Percentiles rank a stretch among this genome's conserved stretches.
These are phyloP conservation scores for Myripristis murdjan DNA, from an alignment of 2,797 vertebrate species.

Conservation along the genomic window DNA sequence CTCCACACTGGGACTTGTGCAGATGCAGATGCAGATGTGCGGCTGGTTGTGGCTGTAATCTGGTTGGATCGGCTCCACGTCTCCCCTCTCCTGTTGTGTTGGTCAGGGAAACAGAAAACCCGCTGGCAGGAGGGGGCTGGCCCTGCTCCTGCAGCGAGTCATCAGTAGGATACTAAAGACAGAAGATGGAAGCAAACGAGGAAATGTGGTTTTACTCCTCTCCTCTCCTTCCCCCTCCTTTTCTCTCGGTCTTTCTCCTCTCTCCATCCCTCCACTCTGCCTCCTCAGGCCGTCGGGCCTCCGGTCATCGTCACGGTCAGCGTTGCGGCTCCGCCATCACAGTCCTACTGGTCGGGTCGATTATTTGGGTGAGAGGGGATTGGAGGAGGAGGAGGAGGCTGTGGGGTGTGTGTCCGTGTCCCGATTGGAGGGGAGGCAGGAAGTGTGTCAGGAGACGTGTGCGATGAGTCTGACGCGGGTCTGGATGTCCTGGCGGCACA, in stretches of 20 bases:
- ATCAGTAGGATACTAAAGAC: conserved; percentile 62
- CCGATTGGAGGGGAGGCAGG: conserved; percentile 40
- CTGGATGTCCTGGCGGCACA: conserved; percentile 99
- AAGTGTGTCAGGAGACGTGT: conserved; percentile 96
- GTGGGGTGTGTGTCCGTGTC: conserved; percentile 61
- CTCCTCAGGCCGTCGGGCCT: conserved; percentile 45
- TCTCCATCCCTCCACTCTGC: conserved; percentile 34
- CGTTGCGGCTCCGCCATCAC: conserved; percentile 45
- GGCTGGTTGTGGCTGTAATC: conserved; percentile 34
- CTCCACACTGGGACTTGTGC: conserved; percentile 25
- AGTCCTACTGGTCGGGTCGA: conserved; percentile 50
- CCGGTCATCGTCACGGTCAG: conserved; percentile 45
- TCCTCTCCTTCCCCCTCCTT: conserved; percentile 50
- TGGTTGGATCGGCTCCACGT: conserved; percentile 22
- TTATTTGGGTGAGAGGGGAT: conserved; percentile 48
- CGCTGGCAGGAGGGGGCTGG: conserved; percentile 49
- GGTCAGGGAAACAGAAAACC: conserved; percentile 47
- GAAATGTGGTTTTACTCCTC: conserved; percentile 51
- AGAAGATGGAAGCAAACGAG: conserved; percentile 50
- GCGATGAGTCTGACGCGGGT: conserved; percentile 97
- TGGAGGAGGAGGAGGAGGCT: conserved; percentile 59
- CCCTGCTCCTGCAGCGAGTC: conserved; percentile 57
- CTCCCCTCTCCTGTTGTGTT: background rate
- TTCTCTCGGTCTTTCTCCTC: too few relatives aligned
- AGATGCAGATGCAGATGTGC: too few relatives aligned